Evolutionary conservation across 2,113 vertebrate species (phyloP).

Genomic region (Blennius ocellaris): DNA sequence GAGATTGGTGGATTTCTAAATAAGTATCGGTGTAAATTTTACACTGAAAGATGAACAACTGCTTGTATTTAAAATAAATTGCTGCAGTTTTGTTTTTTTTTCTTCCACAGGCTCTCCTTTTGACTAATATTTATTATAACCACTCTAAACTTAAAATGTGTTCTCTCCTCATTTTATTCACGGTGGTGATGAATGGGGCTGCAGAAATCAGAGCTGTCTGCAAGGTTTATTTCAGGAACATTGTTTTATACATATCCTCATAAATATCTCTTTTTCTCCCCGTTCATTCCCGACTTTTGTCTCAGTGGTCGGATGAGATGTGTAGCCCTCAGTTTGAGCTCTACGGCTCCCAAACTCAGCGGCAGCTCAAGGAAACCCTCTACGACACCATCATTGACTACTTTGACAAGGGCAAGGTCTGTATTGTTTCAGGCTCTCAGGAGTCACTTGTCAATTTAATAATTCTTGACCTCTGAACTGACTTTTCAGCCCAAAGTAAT

Average conservation of each 20-base stretch:
- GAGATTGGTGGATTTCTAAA: slow-evolving; percentile 15
- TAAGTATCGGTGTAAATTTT: slow-evolving; percentile 23
- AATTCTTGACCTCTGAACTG: background rate
- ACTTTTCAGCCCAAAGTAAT: background rate
- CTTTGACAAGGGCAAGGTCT: slow-evolving; percentile 98
- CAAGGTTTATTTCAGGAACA: too few species aligned
- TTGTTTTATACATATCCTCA: background rate
- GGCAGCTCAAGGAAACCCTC: slow-evolving; percentile 93
- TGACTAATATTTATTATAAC: slow-evolving; percentile 43
- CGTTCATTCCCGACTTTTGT: background rate
- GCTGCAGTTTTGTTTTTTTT: slow-evolving; percentile 9
- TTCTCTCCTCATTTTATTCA: too few species aligned
- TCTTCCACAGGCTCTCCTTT: slow-evolving; percentile 15
- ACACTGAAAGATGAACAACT: slow-evolving; percentile 35
- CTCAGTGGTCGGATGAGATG: slow-evolving; percentile 84
- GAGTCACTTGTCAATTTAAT: background rate
- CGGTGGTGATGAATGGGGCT: too few species aligned
- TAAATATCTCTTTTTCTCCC: slow-evolving; percentile 1
- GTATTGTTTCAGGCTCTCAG: background rate
- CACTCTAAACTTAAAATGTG: too few species aligned
- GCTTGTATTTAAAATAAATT: slow-evolving; percentile 44
- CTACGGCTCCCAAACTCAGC: slow-evolving; percentile 90
- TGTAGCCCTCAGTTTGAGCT: slow-evolving; percentile 92
- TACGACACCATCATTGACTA: slow-evolving; percentile 96
- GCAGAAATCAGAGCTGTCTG: too few species aligned